Base-by-base conservation (phyloP, 2,888 invertebrate species). In the Linnaemya tessellans region DNA sequence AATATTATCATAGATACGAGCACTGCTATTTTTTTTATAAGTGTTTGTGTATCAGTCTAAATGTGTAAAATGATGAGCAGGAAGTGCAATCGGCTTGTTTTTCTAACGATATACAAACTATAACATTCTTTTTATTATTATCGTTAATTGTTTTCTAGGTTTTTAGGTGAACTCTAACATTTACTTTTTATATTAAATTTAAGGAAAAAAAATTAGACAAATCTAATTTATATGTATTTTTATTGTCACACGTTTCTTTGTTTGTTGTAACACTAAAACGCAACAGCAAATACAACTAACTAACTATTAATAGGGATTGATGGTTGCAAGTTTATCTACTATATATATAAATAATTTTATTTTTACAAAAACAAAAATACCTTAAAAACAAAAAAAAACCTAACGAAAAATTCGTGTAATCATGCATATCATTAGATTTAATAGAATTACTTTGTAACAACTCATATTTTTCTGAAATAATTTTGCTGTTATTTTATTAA, bases 251-350 rank as follows among this genome's bases (percentile, higher is more conserved):
- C 80, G 82, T 75, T 88, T 88, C 86, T 87, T 88, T 88, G 87
- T 90, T 89, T 90, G 58, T 80, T 49, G 65, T 87, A 89, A 87
- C 86, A 87, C 84, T 88, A 86, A 8, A 71, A 30, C 11, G 13
- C 51, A 70, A 62, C 60, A 70, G 25, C 64, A 80, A 56, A 51
- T 74, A 81, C 80, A 84, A 64, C 13, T 84, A 84, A 64, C 13
- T 84, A 68, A 79, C 81, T 81, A 62, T 46, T 18, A 30, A 56
- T 81, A 84, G 81, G 78, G 73, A 84, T 81, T 68, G 74, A 78
- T 84, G 81, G 81, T 84, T 84, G 80, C 71, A 73, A 84, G 18
- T 46, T 46, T 75, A 58, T 75, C 41, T 60, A 49, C 64, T n/a
- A n/a, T n/a, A 71, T 75, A 30, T 65, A 51, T 46, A 70, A 43